phyloP scores from a whole-genome alignment of 2,888 invertebrate genomes.

The Mantis religiosa region DNA sequence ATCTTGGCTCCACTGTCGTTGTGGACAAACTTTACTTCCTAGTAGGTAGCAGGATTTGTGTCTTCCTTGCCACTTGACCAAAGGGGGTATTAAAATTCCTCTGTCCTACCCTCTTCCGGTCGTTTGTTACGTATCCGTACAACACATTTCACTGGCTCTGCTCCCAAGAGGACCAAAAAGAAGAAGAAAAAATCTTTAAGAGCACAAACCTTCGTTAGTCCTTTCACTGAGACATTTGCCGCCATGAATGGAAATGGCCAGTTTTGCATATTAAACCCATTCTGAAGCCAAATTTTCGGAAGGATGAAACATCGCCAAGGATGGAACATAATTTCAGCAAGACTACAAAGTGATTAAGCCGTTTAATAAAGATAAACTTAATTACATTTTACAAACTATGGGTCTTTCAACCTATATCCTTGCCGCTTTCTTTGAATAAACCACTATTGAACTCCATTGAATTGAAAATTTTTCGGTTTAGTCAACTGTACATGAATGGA shows the following conservation, averaged over 20 bases:
- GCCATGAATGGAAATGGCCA: background rate
- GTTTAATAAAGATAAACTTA: background rate
- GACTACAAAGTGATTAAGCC: background rate
- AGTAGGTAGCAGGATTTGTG: background rate
- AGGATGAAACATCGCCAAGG: background rate
- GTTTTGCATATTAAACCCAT: background rate
- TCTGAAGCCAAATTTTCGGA: background rate
- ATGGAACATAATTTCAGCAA: too few species aligned
- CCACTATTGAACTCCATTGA: too few species aligned
- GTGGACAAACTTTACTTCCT: too few species aligned
- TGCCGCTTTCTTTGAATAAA: too few species aligned
- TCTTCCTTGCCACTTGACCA: background rate
- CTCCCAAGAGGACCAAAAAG: too few species aligned
- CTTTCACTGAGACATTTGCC: background rate
- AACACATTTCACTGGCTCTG: background rate
- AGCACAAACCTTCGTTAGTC: background rate
- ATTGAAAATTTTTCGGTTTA: too few species aligned
- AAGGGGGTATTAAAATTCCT: background rate
- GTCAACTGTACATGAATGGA: too few species aligned
- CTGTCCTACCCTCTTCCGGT: background rate
- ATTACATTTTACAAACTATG: background rate
- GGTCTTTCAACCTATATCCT: background rate
- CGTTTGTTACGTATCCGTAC: background rate
- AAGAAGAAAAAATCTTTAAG: background rate
- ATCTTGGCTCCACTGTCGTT: too few species aligned